Conservation (phyloP, 2,888 invertebrate genomes). For the Dicyrtomina minuta region DNA sequence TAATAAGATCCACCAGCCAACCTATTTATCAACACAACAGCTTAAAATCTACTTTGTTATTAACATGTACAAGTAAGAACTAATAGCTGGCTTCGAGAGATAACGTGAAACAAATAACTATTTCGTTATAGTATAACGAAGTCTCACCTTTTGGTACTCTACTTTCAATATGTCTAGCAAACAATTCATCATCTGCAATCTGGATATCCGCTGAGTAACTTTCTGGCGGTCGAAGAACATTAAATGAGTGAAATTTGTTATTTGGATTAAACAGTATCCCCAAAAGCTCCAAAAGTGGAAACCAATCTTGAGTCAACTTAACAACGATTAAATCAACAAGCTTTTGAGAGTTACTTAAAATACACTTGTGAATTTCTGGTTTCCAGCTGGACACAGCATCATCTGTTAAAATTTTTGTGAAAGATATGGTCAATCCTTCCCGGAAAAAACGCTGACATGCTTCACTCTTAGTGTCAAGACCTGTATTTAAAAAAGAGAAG, state of each 20-base stretch:
- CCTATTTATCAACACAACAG: conserved; percentile 56
- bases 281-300: conserved; percentile 84
- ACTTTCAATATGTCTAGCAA: conserved; percentile 75
- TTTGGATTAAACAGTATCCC: conserved; percentile 93
- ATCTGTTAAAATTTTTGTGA: conserved; percentile 94
- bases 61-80: no score
- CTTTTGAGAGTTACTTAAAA: conserved; percentile 88
- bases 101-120: no score
- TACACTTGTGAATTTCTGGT: conserved; percentile 92
- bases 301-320: conserved; percentile 86
- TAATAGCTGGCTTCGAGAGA: no score
- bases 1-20: conserved; percentile 94
- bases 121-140: no score
- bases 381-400: conserved; percentile 98
- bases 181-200: conserved; percentile 69
- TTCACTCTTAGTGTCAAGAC: conserved; percentile 82
- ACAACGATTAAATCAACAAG: conserved; percentile 89
- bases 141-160: conserved; percentile 71
- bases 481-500: conserved; percentile 60
- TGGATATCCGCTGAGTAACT: conserved; percentile 65
- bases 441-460: conserved; percentile 92
- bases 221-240: conserved; percentile 75
- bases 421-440: conserved; percentile 89
- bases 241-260: conserved; percentile 91
- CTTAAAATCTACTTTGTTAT: no score